Percentiles rank a stretch among this genome's conserved stretches.
These are phyloP conservation scores for Andrena flavipes DNA, from an alignment of 2,888 invertebrate species.

Conservation along the genomic window DNA sequence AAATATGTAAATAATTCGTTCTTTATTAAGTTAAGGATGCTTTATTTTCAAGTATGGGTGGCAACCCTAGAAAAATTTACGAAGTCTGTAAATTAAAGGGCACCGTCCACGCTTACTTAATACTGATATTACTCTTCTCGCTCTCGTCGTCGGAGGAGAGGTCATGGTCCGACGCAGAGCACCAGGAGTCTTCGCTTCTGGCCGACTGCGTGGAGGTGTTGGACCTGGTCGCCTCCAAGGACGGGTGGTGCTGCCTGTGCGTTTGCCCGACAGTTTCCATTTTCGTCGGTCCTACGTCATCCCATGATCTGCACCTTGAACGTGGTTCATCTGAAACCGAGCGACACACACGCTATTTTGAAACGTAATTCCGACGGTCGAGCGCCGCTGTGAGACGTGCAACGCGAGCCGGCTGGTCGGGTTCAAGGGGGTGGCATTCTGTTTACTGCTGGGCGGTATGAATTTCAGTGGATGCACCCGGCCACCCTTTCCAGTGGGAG, in stretches of 20 bases:
- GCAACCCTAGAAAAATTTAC: too few relatives aligned
- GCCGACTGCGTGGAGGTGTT: conserved; percentile 81
- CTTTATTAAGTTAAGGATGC: too few relatives aligned
- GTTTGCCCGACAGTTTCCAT: conserved; percentile 78
- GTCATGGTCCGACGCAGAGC: conserved; percentile 88
- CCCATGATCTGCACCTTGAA: conserved; percentile 92
- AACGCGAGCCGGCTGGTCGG: not conserved
- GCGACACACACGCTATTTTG: conserved; percentile 3
- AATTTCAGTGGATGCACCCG: too few relatives aligned
- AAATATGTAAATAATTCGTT: too few relatives aligned
- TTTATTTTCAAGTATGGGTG: too few relatives aligned
- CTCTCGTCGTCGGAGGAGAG: conserved; percentile 89
- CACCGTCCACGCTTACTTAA: conserved; percentile 83
- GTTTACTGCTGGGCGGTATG: too few relatives aligned
- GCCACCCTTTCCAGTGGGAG: too few relatives aligned
- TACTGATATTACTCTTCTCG: conserved; percentile 86
- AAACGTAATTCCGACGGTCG: not conserved
- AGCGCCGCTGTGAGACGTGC: not conserved
- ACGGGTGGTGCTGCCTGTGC: conserved; percentile 77
- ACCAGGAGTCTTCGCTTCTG: conserved; percentile 89
- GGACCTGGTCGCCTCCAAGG: conserved; percentile 80
- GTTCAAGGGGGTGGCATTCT: too few relatives aligned
- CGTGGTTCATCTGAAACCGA: conserved; percentile 90
- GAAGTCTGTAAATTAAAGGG: too few relatives aligned
- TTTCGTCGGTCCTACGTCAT: conserved; percentile 86